Evolutionary conservation across 2,113 vertebrate genomes (phyloP).

Genomic region (Chionodraco myersi): DNA sequence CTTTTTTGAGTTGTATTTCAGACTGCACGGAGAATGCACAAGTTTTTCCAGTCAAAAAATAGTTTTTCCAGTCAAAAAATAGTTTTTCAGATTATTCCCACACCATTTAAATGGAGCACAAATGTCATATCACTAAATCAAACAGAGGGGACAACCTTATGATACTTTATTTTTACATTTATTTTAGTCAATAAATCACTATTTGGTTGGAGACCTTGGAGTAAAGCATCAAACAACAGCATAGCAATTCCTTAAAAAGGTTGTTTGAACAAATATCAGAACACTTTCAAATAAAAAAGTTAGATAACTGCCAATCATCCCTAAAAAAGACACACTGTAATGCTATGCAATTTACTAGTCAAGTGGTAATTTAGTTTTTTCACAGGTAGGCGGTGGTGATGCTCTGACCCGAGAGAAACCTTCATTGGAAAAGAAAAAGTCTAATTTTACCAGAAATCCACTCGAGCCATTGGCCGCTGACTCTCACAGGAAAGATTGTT

Average conservation of each 20-base stretch:
- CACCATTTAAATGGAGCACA: too few relatives aligned
- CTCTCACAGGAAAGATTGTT: too few relatives aligned
- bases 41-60: too few relatives aligned
- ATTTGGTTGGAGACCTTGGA: not conserved
- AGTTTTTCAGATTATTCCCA: too few relatives aligned
- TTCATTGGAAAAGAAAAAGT: not conserved
- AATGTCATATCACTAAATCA: too few relatives aligned
- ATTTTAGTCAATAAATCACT: not conserved
- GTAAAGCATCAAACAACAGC: not conserved
- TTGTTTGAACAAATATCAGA: not conserved
- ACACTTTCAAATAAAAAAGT: not conserved
- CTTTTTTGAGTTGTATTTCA: too few relatives aligned
- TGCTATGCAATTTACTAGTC: not conserved
- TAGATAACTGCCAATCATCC: not conserved
- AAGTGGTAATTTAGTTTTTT: slow-evolving; percentile 9
- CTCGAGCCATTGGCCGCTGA: too few relatives aligned
- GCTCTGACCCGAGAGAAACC: not conserved
- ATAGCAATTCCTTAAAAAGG: not conserved
- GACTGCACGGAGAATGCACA: too few relatives aligned
- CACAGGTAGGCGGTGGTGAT: not conserved
- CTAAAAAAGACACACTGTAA: not conserved
- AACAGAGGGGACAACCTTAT: too few relatives aligned
- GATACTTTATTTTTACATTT: too few relatives aligned
- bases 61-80: too few relatives aligned
- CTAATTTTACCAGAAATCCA: not conserved